Base-by-base conservation (phyloP, 2,113 vertebrate genomes). In the Acrocephalus arundinaceus region DNA sequence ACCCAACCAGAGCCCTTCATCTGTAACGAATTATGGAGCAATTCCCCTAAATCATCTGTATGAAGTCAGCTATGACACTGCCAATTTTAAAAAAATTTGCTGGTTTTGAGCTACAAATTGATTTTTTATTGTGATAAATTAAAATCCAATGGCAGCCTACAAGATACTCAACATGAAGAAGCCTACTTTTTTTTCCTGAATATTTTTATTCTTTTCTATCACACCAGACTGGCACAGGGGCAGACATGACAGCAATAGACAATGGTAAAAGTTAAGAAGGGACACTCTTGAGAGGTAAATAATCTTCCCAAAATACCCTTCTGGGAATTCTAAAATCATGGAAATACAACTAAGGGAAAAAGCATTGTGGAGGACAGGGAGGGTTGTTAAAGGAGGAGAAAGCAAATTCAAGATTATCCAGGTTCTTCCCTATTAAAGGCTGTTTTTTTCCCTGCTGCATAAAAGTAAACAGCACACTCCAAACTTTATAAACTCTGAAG, bases 41-140 rank as follows among this genome's bases (percentile, higher is more conserved):
- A 83, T 86, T 91, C 66, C 71, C 92, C 66, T 93, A 96, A 92
- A 97, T 97, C 87, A 97, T 92, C 87, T 87, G 52, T 79, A 79
- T 67, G 87, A 87, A 90, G 85, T 62, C 72, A 92, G 87, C 79
- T 94, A 89, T 92, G 91, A 96, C 95, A 95, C 75, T 93, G 88
- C 33, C 93, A 95, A 90, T 97, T 97, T 95, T 4, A 28, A 89
- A 97, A 95, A 89, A 95, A 78, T 57, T 76, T 91, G 80, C 93
- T 94, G 59, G 95, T 96, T 97, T 97, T 96, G 89, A 97, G 94
- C 92, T 97, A 85, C 85, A 96, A 94, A 97, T 96, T 94, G 93
- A 97, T 97, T 94, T 97, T 95, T 96, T 96, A 97, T 97, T 94
- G 82, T 96, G 93, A 97, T 94, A 97, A 97, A 98, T 97, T 97